Conservation (phyloP, 2,888 invertebrate genomes). For the Empis livida region DNA sequence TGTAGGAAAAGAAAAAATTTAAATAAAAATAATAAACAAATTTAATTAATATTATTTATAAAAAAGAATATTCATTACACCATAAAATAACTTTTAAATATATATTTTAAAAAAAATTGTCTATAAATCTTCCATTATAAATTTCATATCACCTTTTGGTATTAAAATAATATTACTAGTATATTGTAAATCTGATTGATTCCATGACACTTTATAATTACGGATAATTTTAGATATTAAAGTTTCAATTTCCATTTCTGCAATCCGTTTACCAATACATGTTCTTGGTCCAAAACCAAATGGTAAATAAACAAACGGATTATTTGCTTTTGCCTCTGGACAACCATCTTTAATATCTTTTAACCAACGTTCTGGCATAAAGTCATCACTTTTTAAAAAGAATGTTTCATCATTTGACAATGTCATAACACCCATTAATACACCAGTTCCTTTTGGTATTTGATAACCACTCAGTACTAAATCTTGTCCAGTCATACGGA, state of each 20-base stretch:
- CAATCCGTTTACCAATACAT: constrained; percentile 60
- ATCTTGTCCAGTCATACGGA: constrained; percentile 43
- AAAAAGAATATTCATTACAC: too few relatives aligned
- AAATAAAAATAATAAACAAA: too few relatives aligned
- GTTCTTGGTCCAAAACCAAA: constrained; percentile 59
- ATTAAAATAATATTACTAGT: constrained; percentile 26
- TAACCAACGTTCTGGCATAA: constrained; percentile 65
- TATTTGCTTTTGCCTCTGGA: constrained; percentile 10
- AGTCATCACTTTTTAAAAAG: constrained; percentile 48
- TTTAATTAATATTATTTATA: too few relatives aligned
- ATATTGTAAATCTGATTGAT: constrained; percentile 19
- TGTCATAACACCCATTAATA: constrained; percentile 59
- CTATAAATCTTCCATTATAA: constrained; percentile 24
- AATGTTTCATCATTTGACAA: constrained; percentile 45
- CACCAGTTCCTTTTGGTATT: constrained; percentile 52
- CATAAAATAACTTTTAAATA: too few relatives aligned
- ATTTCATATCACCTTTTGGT: constrained; percentile 28
- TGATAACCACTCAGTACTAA: constrained; percentile 49
- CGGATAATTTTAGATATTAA: constrained; percentile 35
- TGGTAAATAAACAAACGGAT: constrained; percentile 38
- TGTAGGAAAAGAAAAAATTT: too few relatives aligned
- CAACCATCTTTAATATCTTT: constrained; percentile 18
- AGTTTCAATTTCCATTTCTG: constrained; percentile 55
- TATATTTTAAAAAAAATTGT: not conserved
- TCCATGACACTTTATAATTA: constrained; percentile 26